Conservation (phyloP, 2,888 invertebrate genomes). For the Drosophila nr. perissopoda region DNA sequence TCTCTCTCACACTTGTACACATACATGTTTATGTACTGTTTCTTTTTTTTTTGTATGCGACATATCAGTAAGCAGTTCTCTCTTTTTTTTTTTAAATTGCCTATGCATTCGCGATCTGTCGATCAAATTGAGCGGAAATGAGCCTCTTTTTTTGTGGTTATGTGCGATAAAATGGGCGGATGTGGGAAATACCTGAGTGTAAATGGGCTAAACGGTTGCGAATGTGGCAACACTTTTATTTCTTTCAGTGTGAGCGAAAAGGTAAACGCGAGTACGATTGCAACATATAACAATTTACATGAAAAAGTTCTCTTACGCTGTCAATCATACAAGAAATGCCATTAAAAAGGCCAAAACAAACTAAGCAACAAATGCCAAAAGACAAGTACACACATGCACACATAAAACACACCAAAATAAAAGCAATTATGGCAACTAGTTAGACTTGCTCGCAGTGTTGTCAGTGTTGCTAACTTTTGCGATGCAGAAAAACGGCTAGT, state of each 20-base stretch:
- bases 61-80: slow-evolving; percentile 40
- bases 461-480: slow-evolving; percentile 1
- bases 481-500: not conserved
- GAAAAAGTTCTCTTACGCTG: slow-evolving; percentile 37
- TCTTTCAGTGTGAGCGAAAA: slow-evolving; percentile 8
- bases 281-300: slow-evolving; percentile 30
- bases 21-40: slow-evolving; percentile 1
- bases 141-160: slow-evolving; percentile 29
- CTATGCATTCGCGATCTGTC: slow-evolving; percentile 44
- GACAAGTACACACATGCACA: slow-evolving; percentile 6
- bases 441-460: slow-evolving; percentile 37
- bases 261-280: slow-evolving; percentile 11
- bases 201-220: slow-evolving; percentile 3
- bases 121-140: slow-evolving; percentile 37
- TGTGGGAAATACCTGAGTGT: slow-evolving; percentile 23
- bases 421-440: slow-evolving; percentile 61
- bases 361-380: slow-evolving; percentile 27
- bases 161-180: slow-evolving; percentile 30
- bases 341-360: slow-evolving; percentile 42
- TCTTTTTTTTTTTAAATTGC: slow-evolving; percentile 27
- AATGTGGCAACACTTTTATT: not conserved
- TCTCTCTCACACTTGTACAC: slow-evolving; percentile 17
- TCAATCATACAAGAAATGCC: slow-evolving; percentile 33
- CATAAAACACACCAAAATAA: slow-evolving; percentile 10
- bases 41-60: slow-evolving; percentile 29